phyloP scores from a whole-genome alignment of 1,140 invertebrate species.

The Pentalonia nigronervosa region DNA sequence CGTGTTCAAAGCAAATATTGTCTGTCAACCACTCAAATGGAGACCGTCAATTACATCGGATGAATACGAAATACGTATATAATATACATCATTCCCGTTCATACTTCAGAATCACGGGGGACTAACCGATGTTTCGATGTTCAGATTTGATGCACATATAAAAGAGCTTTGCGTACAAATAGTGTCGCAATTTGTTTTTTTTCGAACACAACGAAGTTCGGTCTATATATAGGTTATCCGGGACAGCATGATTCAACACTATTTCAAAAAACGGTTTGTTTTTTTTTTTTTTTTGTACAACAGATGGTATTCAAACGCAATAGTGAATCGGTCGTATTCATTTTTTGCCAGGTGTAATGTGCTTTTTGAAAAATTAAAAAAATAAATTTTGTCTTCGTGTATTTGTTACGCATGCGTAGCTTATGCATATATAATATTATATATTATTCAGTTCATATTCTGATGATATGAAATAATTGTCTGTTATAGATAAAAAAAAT shows the following conservation, averaged over 20 bases:
- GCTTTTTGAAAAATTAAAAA: background rate
- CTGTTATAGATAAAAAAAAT: too few relatives aligned
- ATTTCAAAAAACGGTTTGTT: background rate
- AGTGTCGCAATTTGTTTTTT: background rate
- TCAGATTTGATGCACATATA: background rate
- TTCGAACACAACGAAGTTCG: background rate
- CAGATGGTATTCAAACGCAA: too few relatives aligned
- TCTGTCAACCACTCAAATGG: background rate
- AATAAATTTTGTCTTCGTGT: background rate
- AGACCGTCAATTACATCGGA: conserved; percentile 1
- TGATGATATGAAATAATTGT: too few relatives aligned
- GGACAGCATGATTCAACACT: background rate
- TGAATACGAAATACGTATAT: background rate
- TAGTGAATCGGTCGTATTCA: too few relatives aligned
- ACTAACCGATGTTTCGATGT: background rate
- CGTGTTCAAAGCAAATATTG: background rate
- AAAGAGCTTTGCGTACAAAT: background rate
- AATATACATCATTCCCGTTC: background rate
- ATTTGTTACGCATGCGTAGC: background rate
- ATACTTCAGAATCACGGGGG: background rate
- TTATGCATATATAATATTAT: too few relatives aligned
- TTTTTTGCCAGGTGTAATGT: too few relatives aligned
- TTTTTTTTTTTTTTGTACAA: too few relatives aligned
- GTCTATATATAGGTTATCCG: background rate
- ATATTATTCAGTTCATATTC: too few relatives aligned